phyloP scores from a whole-genome alignment of 2,113 vertebrate species.

The Nicator chloris region DNA sequence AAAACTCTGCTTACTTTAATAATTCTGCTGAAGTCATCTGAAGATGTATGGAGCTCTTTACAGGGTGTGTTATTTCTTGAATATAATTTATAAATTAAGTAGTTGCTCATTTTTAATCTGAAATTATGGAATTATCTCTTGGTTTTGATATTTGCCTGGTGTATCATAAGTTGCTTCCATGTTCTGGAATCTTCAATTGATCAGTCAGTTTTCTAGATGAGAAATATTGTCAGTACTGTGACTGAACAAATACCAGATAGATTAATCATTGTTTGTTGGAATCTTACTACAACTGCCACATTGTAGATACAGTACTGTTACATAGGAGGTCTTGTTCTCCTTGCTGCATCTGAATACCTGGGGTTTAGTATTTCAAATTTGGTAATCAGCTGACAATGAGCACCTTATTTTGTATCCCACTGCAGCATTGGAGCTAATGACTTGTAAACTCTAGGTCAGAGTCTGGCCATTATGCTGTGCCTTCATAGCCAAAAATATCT shows the following conservation, averaged over 20 bases:
- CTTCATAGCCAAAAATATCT: slow-evolving; percentile 30
- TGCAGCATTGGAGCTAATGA: slow-evolving; percentile 54
- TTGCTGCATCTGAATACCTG: slow-evolving; percentile 48
- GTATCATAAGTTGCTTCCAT: neutral
- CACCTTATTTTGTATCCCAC: slow-evolving; percentile 54
- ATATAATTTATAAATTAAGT: neutral
- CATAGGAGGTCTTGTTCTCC: slow-evolving; percentile 52
- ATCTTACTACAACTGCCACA: slow-evolving; percentile 34
- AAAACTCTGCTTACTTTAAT: neutral
- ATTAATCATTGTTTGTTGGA: slow-evolving; percentile 50
- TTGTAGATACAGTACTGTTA: slow-evolving; percentile 34
- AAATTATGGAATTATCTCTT: neutral
- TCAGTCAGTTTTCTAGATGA: neutral
- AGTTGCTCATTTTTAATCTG: neutral
- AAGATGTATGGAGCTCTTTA: accelerated
- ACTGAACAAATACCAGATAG: slow-evolving; percentile 18
- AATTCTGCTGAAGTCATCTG: neutral
- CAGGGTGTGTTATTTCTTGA: neutral
- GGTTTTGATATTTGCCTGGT: neutral
- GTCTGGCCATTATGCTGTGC: neutral
- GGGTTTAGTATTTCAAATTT: slow-evolving; percentile 69
- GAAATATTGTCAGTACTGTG: neutral
- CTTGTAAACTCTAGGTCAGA: slow-evolving; percentile 52
- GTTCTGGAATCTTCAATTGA: neutral
- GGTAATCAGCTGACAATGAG: slow-evolving; percentile 61